Evolutionary conservation across 1,140 invertebrate species (phyloP), one percentile per base, ranked within the genome.

Genomic region (Aphis gossypii): DNA sequence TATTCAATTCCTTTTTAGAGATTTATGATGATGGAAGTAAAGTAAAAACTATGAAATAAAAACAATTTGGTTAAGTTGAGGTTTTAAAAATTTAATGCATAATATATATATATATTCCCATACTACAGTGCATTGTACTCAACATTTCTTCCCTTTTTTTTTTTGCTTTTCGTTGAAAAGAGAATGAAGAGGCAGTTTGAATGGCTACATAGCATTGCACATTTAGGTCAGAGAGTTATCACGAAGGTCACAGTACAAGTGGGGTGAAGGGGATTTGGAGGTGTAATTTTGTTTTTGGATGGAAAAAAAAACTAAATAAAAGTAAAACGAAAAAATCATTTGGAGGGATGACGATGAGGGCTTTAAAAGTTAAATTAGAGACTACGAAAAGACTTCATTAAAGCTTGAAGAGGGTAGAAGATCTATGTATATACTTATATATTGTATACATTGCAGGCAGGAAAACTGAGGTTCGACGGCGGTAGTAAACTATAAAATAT

Each of bases 151-250:
- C 76, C 18, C 76, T 20, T 38, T 68, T 14, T 68, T 68, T 68
- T 68, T 30, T 68, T n/a, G 60, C 25, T 25, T 68, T 68, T 14
- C 30, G 60, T 68, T 68, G 30, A 68, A 30, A 68, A 30, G 30
- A 68, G 60, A 68, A 68, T n/a, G 60, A 14, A 68, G 56, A 30
- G 56, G 3, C 30, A 0, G 30, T 68, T 68, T 68, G 60, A 68
- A 68, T 68, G 60, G 60, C 60, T 68, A 38, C 38, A 83, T 38
- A 38, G 21, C 82, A 21, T 83, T 83, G 38, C 82, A 23, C 82
- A 83, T 83, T 83, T 83, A 83, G 82, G 82, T 83, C 82, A 83
- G 20, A 76, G 30, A 38, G 35, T 82, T 82, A 82, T 82, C n/a
- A 82, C 35, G 76, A 82, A 82, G 76, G 76, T 38, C 20, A 38